Evolutionary conservation across 2,113 vertebrate genomes (phyloP).

Genomic region (Mustelus asterias): DNA sequence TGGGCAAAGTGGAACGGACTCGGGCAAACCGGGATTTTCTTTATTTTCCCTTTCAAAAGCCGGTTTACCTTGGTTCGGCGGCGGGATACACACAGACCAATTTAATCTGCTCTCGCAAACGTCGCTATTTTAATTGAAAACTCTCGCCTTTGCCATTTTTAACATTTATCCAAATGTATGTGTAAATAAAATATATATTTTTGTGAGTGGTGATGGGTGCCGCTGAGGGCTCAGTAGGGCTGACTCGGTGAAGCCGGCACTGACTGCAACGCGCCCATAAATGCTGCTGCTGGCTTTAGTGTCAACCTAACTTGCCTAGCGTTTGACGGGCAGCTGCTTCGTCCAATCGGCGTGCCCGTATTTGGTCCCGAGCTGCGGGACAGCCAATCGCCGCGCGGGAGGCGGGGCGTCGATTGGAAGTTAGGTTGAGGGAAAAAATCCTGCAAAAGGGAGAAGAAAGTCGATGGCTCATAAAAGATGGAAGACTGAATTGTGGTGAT

Average conservation of each 20-base stretch:
- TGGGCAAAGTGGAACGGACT: not conserved
- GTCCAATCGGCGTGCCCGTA: not conserved
- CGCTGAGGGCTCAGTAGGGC: not conserved
- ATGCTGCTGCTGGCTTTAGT: not conserved
- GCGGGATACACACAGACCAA: not conserved
- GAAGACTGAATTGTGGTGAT: not conserved
- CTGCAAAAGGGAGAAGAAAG: constrained; percentile 15
- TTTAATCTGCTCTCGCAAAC: not conserved
- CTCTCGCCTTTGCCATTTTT: no score
- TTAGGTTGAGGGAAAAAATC: constrained; percentile 32
- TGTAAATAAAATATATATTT: no score
- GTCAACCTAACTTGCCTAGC: not conserved
- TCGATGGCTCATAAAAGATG: constrained; percentile 12
- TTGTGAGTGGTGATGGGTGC: not conserved
- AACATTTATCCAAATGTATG: no score
- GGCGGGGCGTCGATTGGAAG: not conserved
- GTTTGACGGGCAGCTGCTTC: not conserved
- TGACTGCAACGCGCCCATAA: not conserved
- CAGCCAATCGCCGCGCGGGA: not conserved
- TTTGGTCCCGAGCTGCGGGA: no score
- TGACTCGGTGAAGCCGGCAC: not conserved
- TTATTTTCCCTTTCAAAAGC: no score
- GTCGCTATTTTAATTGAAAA: no score
- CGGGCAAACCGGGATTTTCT: not conserved
- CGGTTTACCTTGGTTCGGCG: not conserved